phyloP scores from a whole-genome alignment of 2,888 invertebrate genomes.

The Pegoplata infirma region DNA sequence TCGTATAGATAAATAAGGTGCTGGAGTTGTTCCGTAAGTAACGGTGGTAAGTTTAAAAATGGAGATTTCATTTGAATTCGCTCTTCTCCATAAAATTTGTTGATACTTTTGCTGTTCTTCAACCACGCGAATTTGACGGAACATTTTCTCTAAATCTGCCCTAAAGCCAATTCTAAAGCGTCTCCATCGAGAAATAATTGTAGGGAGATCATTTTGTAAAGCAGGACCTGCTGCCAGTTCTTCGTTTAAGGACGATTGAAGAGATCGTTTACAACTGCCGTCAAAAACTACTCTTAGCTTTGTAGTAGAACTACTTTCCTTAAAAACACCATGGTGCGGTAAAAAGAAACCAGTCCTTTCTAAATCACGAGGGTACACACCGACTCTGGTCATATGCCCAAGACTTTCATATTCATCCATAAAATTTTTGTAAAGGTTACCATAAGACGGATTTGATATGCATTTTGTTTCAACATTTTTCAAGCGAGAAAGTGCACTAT shows the following conservation, averaged over 20 bases:
- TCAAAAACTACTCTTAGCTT: conserved; percentile 42
- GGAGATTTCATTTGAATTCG: background rate
- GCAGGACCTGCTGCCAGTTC: conserved; percentile 43
- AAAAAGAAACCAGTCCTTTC: conserved; percentile 21
- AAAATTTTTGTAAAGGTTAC: too few species aligned
- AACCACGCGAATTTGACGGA: conserved; percentile 43
- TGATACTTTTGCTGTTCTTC: conserved; percentile 39
- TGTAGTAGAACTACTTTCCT: conserved; percentile 28
- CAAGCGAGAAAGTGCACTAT: conserved; percentile 10
- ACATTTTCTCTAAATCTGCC: conserved; percentile 54
- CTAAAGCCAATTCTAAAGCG: conserved; percentile 49
- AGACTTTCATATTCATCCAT: too few species aligned
- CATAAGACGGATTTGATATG: background rate
- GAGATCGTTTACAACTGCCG: conserved; percentile 15
- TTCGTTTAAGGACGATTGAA: conserved; percentile 21
- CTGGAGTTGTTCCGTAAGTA: conserved; percentile 46
- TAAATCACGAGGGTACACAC: conserved; percentile 1
- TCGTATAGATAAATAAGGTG: conserved; percentile 51
- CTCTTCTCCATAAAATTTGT: conserved; percentile 44
- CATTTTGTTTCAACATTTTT: conserved; percentile 12
- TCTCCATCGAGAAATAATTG: conserved; percentile 39
- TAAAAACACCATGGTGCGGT: conserved; percentile 27
- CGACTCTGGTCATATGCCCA: too few species aligned
- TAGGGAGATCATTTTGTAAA: conserved; percentile 47
- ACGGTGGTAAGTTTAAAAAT: conserved; percentile 43